phyloP scores from a whole-genome alignment of 2,113 vertebrate genomes.

The Oostethus manadensis region DNA sequence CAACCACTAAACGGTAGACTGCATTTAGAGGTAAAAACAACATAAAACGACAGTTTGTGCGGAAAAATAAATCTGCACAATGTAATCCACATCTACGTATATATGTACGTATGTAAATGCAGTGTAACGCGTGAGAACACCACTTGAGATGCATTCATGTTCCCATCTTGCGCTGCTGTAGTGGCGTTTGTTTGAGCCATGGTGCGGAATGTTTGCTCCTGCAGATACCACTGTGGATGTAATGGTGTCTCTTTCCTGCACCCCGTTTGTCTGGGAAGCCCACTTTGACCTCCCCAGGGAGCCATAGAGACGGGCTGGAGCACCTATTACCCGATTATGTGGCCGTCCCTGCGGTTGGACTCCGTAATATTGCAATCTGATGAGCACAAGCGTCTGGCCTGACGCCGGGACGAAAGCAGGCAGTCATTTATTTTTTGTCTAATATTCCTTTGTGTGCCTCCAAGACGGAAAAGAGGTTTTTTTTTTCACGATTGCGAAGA shows the following conservation, averaged over 20 bases:
- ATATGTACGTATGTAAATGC: slow-evolving; percentile 45
- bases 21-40: too few species aligned
- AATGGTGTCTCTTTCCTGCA: slow-evolving; percentile 18
- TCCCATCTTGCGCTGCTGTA: background rate
- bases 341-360: slow-evolving; percentile 28
- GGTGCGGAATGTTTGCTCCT: slow-evolving; percentile 1
- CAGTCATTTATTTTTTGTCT: too few species aligned
- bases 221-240: slow-evolving; percentile 16
- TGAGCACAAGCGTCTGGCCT: slow-evolving; percentile 24
- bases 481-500: too few species aligned
- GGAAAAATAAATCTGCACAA: slow-evolving; percentile 1
- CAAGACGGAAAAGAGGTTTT: too few species aligned
- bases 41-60: too few species aligned
- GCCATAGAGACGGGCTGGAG: slow-evolving; percentile 13
- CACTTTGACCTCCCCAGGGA: slow-evolving; percentile 17
- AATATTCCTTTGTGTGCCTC: too few species aligned
- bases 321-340: slow-evolving; percentile 31
- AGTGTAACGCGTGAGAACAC: slow-evolving; percentile 3
- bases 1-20: too few species aligned
- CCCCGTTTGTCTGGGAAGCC: slow-evolving; percentile 15
- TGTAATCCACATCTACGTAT: slow-evolving; percentile 18
- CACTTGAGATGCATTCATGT: slow-evolving; percentile 1
- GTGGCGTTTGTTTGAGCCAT: background rate
- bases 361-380: slow-evolving; percentile 30
- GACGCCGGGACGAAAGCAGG: too few species aligned